Evolutionary conservation across 2,113 vertebrate genomes (phyloP).

Genomic region (Oryzias celebensis): DNA sequence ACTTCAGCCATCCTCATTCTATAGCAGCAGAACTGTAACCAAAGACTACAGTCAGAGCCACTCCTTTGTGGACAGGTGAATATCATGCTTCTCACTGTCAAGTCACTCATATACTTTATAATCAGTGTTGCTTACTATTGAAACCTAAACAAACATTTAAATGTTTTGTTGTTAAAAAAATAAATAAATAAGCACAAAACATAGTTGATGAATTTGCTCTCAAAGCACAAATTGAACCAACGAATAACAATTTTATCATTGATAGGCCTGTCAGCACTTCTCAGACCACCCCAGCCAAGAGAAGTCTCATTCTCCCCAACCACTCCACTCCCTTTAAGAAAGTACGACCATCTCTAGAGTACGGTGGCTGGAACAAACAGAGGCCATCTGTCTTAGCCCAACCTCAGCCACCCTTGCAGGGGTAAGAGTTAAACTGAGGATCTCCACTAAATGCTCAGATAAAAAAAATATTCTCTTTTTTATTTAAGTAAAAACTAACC

Average conservation of each 20-base stretch:
- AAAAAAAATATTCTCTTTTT: neutral
- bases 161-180: neutral
- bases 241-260: neutral
- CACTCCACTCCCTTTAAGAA: conserved; percentile 94
- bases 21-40: conserved; percentile 82
- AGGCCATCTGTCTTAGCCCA: conserved; percentile 84
- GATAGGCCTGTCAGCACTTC: conserved; percentile 79
- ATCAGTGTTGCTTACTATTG: too few relatives aligned
- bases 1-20: conserved; percentile 92
- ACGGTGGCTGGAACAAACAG: conserved; percentile 94
- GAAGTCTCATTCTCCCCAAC: conserved; percentile 88
- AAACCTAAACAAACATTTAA: too few relatives aligned
- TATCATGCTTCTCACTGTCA: neutral
- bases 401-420: conserved; percentile 89
- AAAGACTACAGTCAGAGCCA: conserved; percentile 87
- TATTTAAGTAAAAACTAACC: neutral
- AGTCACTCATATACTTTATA: neutral
- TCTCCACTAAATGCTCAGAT: neutral
- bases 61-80: conserved; percentile 88
- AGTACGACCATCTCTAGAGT: conserved; percentile 88
- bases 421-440: conserved; percentile 72
- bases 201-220: neutral
- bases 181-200: neutral
- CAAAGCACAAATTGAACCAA: neutral
- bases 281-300: conserved; percentile 84